Percentiles rank a stretch among this genome's conserved stretches.
These are phyloP conservation scores for Anadara kagoshimensis DNA, from an alignment of 1,140 invertebrate genomes.

Conservation along the genomic window DNA sequence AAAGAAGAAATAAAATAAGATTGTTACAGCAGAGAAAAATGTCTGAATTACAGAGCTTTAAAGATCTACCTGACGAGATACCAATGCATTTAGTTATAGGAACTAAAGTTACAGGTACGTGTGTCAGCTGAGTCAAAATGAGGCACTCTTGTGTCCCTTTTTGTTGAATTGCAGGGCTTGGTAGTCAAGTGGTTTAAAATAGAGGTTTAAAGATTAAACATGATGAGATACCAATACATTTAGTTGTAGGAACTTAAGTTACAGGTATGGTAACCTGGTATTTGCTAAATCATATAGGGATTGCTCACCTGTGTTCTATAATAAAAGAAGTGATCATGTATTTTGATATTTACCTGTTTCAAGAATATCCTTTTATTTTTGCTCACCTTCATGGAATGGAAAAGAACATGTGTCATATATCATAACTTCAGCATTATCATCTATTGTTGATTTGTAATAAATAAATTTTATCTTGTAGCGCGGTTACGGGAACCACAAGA, in stretches of 20 bases:
- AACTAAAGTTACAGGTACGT: slow-evolving; percentile 90
- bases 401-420: too few species aligned
- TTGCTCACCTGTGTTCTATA: background rate
- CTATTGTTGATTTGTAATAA: too few species aligned
- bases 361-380: too few species aligned
- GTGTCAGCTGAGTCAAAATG: background rate
- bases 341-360: too few species aligned
- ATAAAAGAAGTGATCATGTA: too few species aligned
- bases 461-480: slow-evolving; percentile 54
- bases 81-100: slow-evolving; percentile 97
- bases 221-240: too few species aligned
- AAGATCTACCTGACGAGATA: slow-evolving; percentile 95
- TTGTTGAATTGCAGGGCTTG: too few species aligned
- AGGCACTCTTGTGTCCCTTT: background rate
- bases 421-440: too few species aligned
- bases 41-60: slow-evolving; percentile 82
- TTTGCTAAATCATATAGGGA: background rate
- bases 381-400: too few species aligned
- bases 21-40: slow-evolving; percentile 95
- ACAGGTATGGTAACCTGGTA: background rate
- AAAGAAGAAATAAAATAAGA: slow-evolving; percentile 93
- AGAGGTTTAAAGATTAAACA: too few species aligned
- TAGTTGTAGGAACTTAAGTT: too few species aligned
- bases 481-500: slow-evolving; percentile 94
- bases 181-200: too few species aligned